Evolutionary conservation across 2,113 vertebrate genomes (phyloP).

Genomic region (Tricholaema leucomelas): DNA sequence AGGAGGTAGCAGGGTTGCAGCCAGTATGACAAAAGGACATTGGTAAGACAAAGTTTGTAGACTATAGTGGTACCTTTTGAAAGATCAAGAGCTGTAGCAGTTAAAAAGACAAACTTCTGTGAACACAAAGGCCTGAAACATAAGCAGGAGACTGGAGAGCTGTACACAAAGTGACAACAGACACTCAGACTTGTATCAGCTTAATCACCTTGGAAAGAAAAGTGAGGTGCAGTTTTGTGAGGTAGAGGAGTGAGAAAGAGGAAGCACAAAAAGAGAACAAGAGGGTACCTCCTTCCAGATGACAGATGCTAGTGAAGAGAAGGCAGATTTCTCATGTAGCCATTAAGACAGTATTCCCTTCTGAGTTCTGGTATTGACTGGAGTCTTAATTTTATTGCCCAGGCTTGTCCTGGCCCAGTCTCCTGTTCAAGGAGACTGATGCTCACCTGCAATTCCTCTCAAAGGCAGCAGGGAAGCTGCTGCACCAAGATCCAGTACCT

Average conservation of each 20-base stretch:
- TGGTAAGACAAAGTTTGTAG: neutral
- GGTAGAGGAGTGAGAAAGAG: neutral
- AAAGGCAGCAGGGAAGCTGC: neutral
- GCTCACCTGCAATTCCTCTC: neutral
- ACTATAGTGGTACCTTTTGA: neutral
- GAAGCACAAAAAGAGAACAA: neutral
- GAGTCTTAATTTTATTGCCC: neutral
- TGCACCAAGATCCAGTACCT: neutral
- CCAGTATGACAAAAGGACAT: neutral
- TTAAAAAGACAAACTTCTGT: neutral
- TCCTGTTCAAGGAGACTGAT: neutral
- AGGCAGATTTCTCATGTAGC: neutral
- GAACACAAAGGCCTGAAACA: neutral
- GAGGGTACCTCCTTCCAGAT: neutral
- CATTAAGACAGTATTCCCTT: neutral
- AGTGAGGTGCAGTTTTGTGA: neutral
- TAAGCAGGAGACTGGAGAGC: neutral
- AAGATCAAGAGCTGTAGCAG: neutral
- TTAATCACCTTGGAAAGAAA: neutral
- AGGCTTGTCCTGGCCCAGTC: neutral
- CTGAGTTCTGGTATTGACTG: neutral
- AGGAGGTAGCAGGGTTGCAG: neutral
- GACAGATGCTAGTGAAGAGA: neutral
- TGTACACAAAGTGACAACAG: neutral
- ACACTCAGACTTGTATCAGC: neutral